These are phyloP conservation scores for Polylopha cassiicola DNA, from an alignment of 2,888 invertebrate genomes.

Conservation along the genomic window DNA sequence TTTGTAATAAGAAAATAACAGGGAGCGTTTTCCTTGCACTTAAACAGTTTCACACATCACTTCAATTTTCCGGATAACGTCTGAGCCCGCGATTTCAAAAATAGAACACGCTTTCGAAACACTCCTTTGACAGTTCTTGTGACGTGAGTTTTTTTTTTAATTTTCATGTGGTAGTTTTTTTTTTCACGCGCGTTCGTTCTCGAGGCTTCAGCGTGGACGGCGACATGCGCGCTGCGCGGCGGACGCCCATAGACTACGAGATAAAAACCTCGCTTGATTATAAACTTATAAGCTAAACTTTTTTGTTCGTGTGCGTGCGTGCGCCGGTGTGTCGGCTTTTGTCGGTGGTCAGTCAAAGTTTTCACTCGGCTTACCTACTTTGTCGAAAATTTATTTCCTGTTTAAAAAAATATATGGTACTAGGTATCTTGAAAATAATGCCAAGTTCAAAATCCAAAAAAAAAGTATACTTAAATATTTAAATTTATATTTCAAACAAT, in stretches of 20 bases:
- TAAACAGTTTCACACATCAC: constrained; percentile 65
- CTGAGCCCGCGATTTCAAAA: constrained; percentile 41
- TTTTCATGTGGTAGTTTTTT: constrained; percentile 54
- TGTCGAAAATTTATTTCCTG: constrained; percentile 6
- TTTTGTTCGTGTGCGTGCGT: constrained; percentile 68
- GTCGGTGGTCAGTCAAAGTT: constrained; percentile 51
- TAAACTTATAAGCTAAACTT: constrained; percentile 77
- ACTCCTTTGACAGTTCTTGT: constrained; percentile 46
- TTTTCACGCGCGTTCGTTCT: constrained; percentile 51
- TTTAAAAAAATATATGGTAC: too few species aligned
- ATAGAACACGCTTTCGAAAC: constrained; percentile 51
- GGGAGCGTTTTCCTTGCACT: constrained; percentile 52
- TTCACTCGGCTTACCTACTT: constrained; percentile 52
- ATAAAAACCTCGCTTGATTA: constrained; percentile 76
- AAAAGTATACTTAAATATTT: neutral
- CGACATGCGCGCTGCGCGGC: constrained; percentile 69
- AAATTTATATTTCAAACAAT: too few species aligned
- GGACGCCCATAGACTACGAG: constrained; percentile 72
- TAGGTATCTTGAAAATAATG: too few species aligned
- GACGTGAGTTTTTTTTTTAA: constrained; percentile 43
- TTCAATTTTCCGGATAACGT: constrained; percentile 60
- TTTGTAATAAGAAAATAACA: constrained; percentile 63
- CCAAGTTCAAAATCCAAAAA: neutral
- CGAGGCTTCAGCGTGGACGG: constrained; percentile 47
- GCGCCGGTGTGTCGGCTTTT: constrained; percentile 63